These are phyloP conservation scores for Anthrax anthrax DNA, from an alignment of 2,888 invertebrate genomes.

Conservation along the genomic window DNA sequence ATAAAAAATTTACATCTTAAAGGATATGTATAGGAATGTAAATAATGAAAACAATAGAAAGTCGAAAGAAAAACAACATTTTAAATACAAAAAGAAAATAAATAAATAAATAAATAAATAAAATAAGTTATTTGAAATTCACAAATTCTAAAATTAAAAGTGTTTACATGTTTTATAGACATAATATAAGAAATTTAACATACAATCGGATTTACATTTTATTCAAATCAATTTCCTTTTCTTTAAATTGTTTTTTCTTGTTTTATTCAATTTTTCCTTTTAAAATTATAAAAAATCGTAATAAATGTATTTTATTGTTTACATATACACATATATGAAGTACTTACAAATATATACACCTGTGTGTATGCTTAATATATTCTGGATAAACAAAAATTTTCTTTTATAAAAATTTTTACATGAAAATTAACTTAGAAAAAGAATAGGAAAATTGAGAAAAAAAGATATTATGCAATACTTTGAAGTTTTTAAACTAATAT, in stretches of 20 bases:
- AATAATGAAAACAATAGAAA: too few species aligned
- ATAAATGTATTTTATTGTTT: background rate
- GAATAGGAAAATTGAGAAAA: background rate
- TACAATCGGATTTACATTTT: background rate
- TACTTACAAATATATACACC: too few species aligned
- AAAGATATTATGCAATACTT: background rate
- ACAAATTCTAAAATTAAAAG: too few species aligned
- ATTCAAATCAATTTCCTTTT: background rate
- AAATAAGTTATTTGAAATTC: too few species aligned
- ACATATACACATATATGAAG: background rate
- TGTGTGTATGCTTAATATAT: background rate
- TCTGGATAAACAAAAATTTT: background rate
- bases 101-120: too few species aligned
- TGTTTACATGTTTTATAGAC: too few species aligned
- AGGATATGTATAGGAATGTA: too few species aligned
- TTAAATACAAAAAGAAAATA: too few species aligned
- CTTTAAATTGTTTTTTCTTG: too few species aligned
- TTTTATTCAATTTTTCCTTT: background rate
- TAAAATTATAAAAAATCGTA: background rate
- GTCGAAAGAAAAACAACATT: too few species aligned
- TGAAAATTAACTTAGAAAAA: background rate
- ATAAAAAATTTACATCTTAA: too few species aligned
- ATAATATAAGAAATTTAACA: background rate
- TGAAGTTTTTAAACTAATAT: too few species aligned
- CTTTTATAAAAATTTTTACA: background rate